Evolutionary conservation across 2,113 vertebrate genomes (phyloP), one percentile per base, ranked within the genome.

Genomic region (Eclectus roratus): DNA sequence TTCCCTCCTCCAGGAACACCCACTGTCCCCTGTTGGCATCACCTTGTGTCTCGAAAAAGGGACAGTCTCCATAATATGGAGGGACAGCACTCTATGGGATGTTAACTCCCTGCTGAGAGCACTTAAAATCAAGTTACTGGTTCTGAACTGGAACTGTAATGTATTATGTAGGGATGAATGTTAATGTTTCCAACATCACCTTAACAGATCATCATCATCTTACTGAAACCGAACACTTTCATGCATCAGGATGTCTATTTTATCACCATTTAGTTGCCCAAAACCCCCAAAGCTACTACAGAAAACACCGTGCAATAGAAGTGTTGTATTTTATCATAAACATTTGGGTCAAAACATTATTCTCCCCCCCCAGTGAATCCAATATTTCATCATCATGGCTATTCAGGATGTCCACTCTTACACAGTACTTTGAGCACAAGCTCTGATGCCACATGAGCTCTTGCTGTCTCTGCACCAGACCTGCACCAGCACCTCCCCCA

Each of bases 401-500:
- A 4, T 27, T 33, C 19, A 33, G 31, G 55, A 56, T 56, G 31
- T 9, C 9, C 33, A 58, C 56, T 58, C 33, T 35, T 58, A 58
- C 33, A 24, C 56, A 23, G 24, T 43, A 4, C 14, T 17, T 13
- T n/a, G 29, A 93, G 35, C 53, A 55, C n/a, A 73, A 64, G 27
- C 61, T 71, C 33, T 39, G 39, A 23, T 73, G 37, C 53, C 29
- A 39, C 0, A 0, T 9, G 35, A 88, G 39, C 68, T 66, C 37
- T 47, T 0, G 0, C n/a, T 79, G 35, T 14, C 35, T 64, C 43
- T 69, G 17, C 69, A 27, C 6, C 1, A 56, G 58, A n/a, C 27
- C 12, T 46, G 35, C 66, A 43, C 24, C 56, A 47, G 27, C 83
- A 82, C 8, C 68, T 65, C 31, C 63, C 29, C 6, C 4, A 50